Percentiles rank a stretch among this genome's conserved stretches.
Evolutionary conservation across 1,140 invertebrate genomes (phyloP).

Genomic region (Penaeus indicus): DNA sequence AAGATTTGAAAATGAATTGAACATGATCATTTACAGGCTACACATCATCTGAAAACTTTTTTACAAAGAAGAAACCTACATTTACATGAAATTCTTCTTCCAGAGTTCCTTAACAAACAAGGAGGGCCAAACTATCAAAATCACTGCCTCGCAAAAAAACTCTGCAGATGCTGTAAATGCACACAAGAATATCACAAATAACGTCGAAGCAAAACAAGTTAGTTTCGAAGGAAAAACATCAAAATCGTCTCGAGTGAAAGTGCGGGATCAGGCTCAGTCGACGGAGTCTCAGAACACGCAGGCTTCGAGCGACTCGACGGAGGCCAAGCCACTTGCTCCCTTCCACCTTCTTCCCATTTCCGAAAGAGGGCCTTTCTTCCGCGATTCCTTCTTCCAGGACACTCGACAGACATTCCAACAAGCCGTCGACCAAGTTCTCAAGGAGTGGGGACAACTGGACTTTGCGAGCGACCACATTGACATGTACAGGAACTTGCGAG

Average conservation of each 20-base stretch:
- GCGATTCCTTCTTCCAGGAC: constrained; percentile 45
- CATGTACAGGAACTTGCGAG: constrained; percentile 23
- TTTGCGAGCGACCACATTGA: constrained; percentile 1
- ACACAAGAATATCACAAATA: neutral
- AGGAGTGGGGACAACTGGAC: neutral
- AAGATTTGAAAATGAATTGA: neutral
- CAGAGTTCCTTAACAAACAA: neutral
- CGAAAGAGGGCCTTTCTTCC: constrained; percentile 35
- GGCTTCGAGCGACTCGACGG: neutral
- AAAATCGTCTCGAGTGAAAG: neutral
- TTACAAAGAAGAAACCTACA: too few relatives aligned
- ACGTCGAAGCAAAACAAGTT: neutral
- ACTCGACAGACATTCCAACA: constrained; percentile 32
- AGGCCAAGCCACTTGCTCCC: neutral
- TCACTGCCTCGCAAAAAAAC: constrained; percentile 3
- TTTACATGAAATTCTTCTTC: too few relatives aligned
- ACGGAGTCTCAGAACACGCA: neutral
- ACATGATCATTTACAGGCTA: too few relatives aligned
- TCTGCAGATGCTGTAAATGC: neutral
- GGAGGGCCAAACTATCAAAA: neutral
- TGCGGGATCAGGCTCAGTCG: neutral
- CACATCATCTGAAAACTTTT: too few relatives aligned
- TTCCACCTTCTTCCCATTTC: constrained; percentile 21
- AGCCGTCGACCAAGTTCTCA: constrained; percentile 29
- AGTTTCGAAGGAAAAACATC: neutral